These are phyloP conservation scores for Festucalex cinctus DNA, from an alignment of 2,113 vertebrate species.

Conservation along the genomic window DNA sequence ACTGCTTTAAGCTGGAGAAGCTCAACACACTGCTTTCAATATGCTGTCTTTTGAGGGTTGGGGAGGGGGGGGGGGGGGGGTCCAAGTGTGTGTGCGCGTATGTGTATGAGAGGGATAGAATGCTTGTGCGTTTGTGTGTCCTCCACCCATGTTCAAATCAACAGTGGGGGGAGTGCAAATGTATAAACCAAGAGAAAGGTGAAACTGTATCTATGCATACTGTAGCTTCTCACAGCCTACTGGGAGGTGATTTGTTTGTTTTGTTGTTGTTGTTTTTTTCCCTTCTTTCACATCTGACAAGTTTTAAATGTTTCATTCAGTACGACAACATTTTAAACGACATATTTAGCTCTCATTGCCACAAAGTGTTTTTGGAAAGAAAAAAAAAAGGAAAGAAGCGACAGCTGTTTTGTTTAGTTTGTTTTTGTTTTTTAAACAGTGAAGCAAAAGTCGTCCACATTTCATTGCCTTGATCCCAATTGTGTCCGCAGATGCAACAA, in stretches of 20 bases:
- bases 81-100: slow-evolving; percentile 75
- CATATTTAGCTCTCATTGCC: slow-evolving; percentile 73
- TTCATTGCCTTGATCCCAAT: slow-evolving; percentile 99
- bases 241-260: too few relatives aligned
- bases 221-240: slow-evolving; percentile 88
- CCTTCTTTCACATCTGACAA: slow-evolving; percentile 59
- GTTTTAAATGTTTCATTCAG: slow-evolving; percentile 81
- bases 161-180: slow-evolving; percentile 65
- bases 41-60: slow-evolving; percentile 85
- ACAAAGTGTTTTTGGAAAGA: slow-evolving; percentile 82
- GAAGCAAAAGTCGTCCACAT: slow-evolving; percentile 91
- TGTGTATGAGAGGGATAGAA: slow-evolving; percentile 75
- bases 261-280: slow-evolving; percentile 58
- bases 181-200: slow-evolving; percentile 79
- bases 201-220: slow-evolving; percentile 97
- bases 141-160: slow-evolving; percentile 54
- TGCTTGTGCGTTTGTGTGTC: slow-evolving; percentile 73
- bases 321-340: slow-evolving; percentile 62
- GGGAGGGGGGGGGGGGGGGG: slow-evolving; percentile 79
- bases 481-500: slow-evolving; percentile 98
- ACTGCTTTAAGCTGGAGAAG: slow-evolving; percentile 91
- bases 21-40: slow-evolving; percentile 88
- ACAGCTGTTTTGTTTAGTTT: slow-evolving; percentile 48
- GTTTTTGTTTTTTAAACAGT: slow-evolving; percentile 79
- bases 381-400: slow-evolving; percentile 45